These are phyloP conservation scores for Hormiphora californensis DNA, from an alignment of 37 sponge, comb jelly and placozoan genomes.

Conservation along the genomic window DNA sequence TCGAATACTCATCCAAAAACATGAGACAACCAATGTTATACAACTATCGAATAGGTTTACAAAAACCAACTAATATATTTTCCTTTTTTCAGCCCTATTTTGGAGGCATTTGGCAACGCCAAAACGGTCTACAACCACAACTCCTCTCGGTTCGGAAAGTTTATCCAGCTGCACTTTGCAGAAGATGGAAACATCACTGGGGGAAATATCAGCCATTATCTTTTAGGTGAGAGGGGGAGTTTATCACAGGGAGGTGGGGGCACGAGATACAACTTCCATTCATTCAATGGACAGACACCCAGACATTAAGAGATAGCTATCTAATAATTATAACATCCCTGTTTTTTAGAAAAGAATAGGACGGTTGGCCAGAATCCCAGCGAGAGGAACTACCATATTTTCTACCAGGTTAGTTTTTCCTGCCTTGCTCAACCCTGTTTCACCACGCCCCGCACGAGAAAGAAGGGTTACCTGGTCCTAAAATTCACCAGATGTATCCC, in stretches of 20 bases:
- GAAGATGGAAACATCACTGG: constrained; percentile 78
- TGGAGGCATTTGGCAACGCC: constrained; percentile 98
- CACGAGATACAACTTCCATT: too few species aligned
- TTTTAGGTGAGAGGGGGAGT: constrained; percentile 47
- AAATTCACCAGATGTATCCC: too few species aligned
- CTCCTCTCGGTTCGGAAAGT: constrained; percentile 96
- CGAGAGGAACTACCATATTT: constrained; percentile 96
- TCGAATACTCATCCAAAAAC: too few species aligned
- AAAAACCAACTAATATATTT: neutral
- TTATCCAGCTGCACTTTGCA: constrained; percentile 80
- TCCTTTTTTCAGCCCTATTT: constrained; percentile 73
- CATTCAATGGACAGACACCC: too few species aligned
- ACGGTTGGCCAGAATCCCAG: constrained; percentile 89
- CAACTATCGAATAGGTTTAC: neutral
- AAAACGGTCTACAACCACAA: constrained; percentile 99
- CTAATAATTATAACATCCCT: neutral
- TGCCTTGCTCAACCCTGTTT: too few species aligned
- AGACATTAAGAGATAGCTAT: neutral
- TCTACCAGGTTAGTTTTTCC: constrained; percentile 64
- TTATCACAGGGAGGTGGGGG: too few species aligned
- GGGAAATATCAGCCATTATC: constrained; percentile 87
- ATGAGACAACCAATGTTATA: too few species aligned
- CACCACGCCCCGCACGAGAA: too few species aligned
- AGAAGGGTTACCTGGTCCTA: too few species aligned
- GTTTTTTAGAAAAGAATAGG: constrained; percentile 79